A percentile compares a stretch with the other conserved stretches of the same genome.
Evolutionary conservation across 2,113 vertebrate species (phyloP).

Genomic region (Serinus canaria): DNA sequence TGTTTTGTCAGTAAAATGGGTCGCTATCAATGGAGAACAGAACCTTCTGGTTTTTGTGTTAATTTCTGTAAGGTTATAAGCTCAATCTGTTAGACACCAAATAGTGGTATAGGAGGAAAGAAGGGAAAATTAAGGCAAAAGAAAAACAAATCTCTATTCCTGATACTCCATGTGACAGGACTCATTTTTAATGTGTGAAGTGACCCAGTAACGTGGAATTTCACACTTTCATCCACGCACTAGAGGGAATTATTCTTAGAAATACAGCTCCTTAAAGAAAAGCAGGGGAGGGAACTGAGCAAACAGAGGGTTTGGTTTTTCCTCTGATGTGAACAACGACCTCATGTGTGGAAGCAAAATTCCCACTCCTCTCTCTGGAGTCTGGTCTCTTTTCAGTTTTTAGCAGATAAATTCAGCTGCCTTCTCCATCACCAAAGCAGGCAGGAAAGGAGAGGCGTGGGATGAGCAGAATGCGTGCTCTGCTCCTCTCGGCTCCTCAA

Average conservation of each 20-base stretch:
- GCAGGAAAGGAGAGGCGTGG: not conserved
- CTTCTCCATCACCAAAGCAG: not conserved
- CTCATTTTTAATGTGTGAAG: constrained; percentile 39
- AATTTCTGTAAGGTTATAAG: not conserved
- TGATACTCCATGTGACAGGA: not conserved
- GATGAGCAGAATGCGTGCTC: not conserved
- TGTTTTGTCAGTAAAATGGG: not conserved
- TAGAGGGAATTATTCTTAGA: constrained; percentile 47
- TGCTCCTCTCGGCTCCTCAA: not conserved
- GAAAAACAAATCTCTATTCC: not conserved
- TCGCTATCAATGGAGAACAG: not conserved
- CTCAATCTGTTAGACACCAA: not conserved
- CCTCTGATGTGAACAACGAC: not conserved
- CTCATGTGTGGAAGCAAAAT: not conserved
- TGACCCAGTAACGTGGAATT: constrained; percentile 38
- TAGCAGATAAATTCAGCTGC: not conserved
- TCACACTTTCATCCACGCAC: not conserved
- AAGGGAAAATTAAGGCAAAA: not conserved
- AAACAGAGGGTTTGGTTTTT: not conserved
- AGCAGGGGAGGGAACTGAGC: not conserved
- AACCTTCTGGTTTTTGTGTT: not conserved
- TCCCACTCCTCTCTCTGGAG: not conserved
- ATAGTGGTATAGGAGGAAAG: not conserved
- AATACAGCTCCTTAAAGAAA: constrained; percentile 8
- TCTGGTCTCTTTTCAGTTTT: not conserved